phyloP scores from a whole-genome alignment of 2,113 vertebrate species.

The Nerophis lumbriciformis region DNA sequence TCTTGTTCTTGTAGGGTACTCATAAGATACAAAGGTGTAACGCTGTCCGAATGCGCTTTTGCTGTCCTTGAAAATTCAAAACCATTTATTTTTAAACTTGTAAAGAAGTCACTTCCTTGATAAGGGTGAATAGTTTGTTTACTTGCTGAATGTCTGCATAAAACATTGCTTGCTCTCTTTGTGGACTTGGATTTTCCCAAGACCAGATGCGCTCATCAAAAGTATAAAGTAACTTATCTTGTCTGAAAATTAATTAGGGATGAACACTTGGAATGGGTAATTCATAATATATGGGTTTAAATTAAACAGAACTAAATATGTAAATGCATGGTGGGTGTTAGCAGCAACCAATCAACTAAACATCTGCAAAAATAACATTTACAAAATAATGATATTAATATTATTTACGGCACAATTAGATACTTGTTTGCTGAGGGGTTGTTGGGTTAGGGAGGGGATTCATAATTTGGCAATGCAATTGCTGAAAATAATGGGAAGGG shows the following conservation, averaged over 20 bases:
- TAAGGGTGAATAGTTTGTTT: constrained; percentile 1
- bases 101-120: neutral
- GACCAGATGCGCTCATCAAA: neutral
- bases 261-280: neutral
- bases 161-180: constrained; percentile 5
- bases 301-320: too few relatives aligned
- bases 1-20: neutral
- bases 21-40: neutral
- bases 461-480: too few relatives aligned
- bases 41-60: neutral
- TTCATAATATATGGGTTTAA: neutral
- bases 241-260: neutral
- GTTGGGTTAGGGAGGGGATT: too few relatives aligned
- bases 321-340: neutral
- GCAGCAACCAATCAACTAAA: neutral
- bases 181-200: neutral
- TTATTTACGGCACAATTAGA: too few relatives aligned
- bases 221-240: neutral
- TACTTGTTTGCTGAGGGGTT: too few relatives aligned
- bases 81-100: neutral
- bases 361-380: neutral
- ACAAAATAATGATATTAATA: too few relatives aligned
- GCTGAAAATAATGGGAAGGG: too few relatives aligned
- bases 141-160: neutral
- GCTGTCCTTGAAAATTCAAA: neutral